A percentile compares a stretch with the other conserved stretches of the same genome.
Conservation (phyloP, 35 echinoderm and acorn worm genomes). For the Strongylocentrotus purpuratus region DNA sequence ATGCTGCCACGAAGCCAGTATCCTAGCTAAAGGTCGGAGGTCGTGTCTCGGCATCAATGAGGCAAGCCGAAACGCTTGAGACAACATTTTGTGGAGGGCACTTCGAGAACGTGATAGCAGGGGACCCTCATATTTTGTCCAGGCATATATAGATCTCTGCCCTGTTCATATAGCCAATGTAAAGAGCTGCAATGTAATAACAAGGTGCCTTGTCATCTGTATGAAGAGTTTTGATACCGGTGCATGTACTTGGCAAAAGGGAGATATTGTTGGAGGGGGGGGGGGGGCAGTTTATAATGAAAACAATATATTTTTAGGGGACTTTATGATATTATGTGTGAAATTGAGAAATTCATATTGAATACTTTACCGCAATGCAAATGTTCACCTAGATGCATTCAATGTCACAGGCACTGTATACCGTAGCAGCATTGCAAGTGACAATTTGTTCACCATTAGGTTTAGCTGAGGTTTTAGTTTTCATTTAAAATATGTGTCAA, state of each 20-base stretch:
- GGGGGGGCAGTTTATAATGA: too few relatives aligned
- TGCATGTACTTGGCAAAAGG: too few relatives aligned
- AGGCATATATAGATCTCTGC: background rate
- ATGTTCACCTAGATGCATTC: background rate
- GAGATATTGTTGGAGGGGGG: too few relatives aligned
- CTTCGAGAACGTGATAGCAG: background rate
- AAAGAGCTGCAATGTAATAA: background rate
- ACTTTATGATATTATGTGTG: too few relatives aligned
- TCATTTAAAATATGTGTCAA: background rate
- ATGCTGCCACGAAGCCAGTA: background rate
- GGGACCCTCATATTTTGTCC: constrained; percentile 20
- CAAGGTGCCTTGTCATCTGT: too few relatives aligned
- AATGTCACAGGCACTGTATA: too few relatives aligned
- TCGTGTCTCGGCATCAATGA: constrained; percentile 29
- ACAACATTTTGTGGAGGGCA: background rate
- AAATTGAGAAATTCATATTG: too few relatives aligned
- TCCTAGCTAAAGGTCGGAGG: background rate
- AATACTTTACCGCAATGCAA: too few relatives aligned
- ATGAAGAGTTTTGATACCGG: too few relatives aligned
- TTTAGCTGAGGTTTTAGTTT: background rate
- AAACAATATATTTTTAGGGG: too few relatives aligned
- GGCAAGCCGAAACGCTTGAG: background rate
- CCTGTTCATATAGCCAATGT: background rate
- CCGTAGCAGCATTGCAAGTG: background rate
- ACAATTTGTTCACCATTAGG: background rate